Evolutionary conservation across 2,113 vertebrate species (phyloP).

Genomic region (Scartelaos histophorus): DNA sequence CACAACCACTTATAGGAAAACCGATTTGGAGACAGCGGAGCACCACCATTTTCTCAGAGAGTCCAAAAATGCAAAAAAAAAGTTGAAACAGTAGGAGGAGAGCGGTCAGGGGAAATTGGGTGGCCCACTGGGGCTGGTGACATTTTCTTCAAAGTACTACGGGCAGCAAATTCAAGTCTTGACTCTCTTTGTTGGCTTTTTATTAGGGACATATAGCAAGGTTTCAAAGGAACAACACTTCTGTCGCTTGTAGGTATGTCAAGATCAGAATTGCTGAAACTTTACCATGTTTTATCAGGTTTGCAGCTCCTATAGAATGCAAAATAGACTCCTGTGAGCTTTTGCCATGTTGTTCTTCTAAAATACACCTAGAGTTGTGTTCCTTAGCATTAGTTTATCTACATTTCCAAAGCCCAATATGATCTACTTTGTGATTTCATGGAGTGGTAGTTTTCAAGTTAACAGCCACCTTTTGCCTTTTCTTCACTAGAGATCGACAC

Average conservation of each 20-base stretch:
- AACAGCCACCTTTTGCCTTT: too few species aligned
- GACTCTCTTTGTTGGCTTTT: slow-evolving; percentile 47
- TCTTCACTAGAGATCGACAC: too few species aligned
- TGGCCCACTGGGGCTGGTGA: slow-evolving; percentile 47
- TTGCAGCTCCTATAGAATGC: too few species aligned
- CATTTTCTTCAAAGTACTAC: slow-evolving; percentile 61
- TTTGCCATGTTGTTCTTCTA: too few species aligned
- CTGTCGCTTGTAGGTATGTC: slow-evolving; percentile 5
- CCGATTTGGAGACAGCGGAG: slow-evolving; percentile 36
- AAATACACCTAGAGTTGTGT: too few species aligned
- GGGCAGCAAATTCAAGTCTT: slow-evolving; percentile 42
- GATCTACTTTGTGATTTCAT: too few species aligned
- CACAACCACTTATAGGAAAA: slow-evolving; percentile 28
- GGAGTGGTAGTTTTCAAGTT: too few species aligned
- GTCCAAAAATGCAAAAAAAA: slow-evolving; percentile 31
- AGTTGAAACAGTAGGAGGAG: slow-evolving; percentile 36
- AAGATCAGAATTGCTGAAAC: neutral
- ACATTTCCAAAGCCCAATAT: too few species aligned
- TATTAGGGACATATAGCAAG: neutral
- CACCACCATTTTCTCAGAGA: slow-evolving; percentile 31
- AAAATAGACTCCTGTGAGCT: too few species aligned
- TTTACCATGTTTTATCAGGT: neutral
- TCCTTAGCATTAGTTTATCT: too few species aligned
- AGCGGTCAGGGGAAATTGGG: slow-evolving; percentile 50
- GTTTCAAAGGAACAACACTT: slow-evolving; percentile 27